Evolutionary conservation across 1,140 invertebrate species (phyloP).

Genomic region (Batillaria attramentaria): DNA sequence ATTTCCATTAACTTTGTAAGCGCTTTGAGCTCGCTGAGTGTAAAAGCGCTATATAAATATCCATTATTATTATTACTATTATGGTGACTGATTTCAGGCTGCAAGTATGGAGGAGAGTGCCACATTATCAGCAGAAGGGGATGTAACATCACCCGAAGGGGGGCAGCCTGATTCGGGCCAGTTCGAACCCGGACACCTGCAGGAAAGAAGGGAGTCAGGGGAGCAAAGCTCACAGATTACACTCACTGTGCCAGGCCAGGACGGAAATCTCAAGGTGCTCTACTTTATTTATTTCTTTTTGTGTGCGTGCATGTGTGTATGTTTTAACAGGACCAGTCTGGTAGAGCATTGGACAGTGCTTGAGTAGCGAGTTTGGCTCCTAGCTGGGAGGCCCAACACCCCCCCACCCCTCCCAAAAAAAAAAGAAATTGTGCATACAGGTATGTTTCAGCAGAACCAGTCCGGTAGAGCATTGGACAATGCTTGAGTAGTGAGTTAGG

Average conservation of each 20-base stretch:
- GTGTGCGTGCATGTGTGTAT: not conserved
- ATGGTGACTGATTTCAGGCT: not conserved
- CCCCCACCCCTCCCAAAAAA: no score
- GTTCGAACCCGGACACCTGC: not conserved
- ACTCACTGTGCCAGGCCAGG: slow-evolving; percentile 26
- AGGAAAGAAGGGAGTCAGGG: not conserved
- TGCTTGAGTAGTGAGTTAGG: no score
- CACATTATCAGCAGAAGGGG: not conserved
- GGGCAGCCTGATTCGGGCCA: not conserved
- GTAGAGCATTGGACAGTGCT: no score
- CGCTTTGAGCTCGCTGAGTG: no score
- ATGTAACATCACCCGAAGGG: not conserved
- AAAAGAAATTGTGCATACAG: no score
- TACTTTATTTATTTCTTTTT: not conserved
- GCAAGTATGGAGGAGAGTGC: not conserved
- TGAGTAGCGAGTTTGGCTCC: no score
- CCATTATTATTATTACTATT: no score
- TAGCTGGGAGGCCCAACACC: no score
- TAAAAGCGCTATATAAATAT: no score
- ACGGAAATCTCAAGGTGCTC: slow-evolving; percentile 1
- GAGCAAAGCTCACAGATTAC: slow-evolving; percentile 13
- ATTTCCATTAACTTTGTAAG: not conserved
- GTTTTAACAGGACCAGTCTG: no score
- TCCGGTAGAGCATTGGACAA: no score
- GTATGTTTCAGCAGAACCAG: no score